Evolutionary conservation across 2,888 invertebrate species (phyloP), one percentile per base, ranked within the genome.

Genomic region (Orthonychiurus folsomi): DNA sequence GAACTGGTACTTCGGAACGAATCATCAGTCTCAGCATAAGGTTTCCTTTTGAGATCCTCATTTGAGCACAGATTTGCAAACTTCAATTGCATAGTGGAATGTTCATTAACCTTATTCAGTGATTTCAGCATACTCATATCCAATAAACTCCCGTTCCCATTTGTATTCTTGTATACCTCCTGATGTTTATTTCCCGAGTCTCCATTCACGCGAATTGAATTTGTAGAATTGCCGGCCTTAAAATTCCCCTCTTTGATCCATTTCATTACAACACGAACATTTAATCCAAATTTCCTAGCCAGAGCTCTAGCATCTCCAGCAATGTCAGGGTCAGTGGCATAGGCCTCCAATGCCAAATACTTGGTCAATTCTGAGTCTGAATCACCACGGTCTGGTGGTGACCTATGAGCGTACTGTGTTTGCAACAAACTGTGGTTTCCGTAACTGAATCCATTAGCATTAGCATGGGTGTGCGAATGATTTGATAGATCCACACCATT

Each of bases 281-380:
- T 70, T 20, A 72, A 58, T 50, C 69, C 68, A 56, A 70, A 70
- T 60, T 70, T 72, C 54, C 72, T 63, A 5, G 72, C 72, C 1
- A 72, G 66, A 20, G 68, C 69, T 21, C 72, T 57, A 2, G 69
- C 67, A 64, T 72, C 70, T n/a, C 72, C 70, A 47, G 66, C 64
- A 0, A 68, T 65, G 56, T 70, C 70, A 12, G 69, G 65, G 50
- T 72, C 70, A 50, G 54, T 64, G 9, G 52, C 63, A 26, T 65
- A 72, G 3, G 72, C 70, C 21, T 72, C 67, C 28, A 72, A 59
- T 12, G 68, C 69, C 60, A 62, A 63, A 50, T 50, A 61, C 52
- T 67, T 68, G 1, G 66, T 63, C 2, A 63, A 56, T 20, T 52
- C 52, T 9, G 52, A 52, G 24, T 20, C 20, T 9, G 52, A 52